Conservation (phyloP, 2,797 vertebrate species). For the Anas flavirostris region DNA sequence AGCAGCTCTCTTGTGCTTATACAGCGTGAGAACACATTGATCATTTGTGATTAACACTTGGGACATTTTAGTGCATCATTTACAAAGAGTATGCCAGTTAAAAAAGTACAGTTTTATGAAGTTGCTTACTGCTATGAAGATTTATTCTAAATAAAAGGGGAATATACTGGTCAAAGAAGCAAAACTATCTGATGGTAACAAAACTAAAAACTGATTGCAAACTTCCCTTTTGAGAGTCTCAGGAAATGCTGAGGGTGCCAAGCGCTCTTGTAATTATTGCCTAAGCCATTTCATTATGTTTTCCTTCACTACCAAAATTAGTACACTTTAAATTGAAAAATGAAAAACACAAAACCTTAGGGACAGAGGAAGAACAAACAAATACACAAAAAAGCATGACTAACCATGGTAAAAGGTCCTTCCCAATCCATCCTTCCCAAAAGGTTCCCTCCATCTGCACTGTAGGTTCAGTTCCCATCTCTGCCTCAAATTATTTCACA, state of each 20-base stretch:
- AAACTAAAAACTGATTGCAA: not conserved
- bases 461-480: not conserved
- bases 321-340: not conserved
- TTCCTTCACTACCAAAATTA: not conserved
- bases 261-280: not conserved
- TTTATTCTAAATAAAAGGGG: not conserved
- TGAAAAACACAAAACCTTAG: not conserved
- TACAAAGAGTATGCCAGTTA: not conserved
- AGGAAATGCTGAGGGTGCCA: not conserved
- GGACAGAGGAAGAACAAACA: not conserved
- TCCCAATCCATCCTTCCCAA: not conserved
- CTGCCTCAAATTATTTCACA: not conserved
- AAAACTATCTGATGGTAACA: not conserved
- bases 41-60: not conserved
- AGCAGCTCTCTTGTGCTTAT: not conserved
- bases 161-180: not conserved
- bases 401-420: not conserved
- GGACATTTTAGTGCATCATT: not conserved
- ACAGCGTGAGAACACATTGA: not conserved
- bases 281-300: not conserved
- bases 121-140: not conserved
- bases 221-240: not conserved
- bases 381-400: fast-evolving
- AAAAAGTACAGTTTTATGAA: not conserved
- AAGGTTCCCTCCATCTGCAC: not conserved